A percentile compares a stretch with the other conserved stretches of the same genome.
Evolutionary conservation across 2,113 vertebrate genomes (phyloP).

Genomic region (Alectura lathami): DNA sequence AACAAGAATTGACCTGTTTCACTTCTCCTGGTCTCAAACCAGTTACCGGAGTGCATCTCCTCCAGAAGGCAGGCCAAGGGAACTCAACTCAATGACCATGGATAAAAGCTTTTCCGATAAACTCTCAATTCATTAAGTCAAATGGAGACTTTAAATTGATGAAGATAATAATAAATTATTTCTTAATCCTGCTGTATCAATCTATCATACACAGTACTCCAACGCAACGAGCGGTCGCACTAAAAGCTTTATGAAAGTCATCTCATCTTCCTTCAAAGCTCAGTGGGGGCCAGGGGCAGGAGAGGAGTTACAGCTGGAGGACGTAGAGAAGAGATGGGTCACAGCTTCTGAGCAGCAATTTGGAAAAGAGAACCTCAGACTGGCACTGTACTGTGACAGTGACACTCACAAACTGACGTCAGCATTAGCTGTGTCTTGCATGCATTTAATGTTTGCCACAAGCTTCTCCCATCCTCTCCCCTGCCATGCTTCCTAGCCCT

Average conservation of each 20-base stretch:
- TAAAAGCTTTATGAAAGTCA: slow-evolving; percentile 52
- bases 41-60: slow-evolving; percentile 64
- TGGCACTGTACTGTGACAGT: accelerated
- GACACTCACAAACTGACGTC: accelerated
- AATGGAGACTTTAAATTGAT: slow-evolving; percentile 75
- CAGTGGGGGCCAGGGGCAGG: accelerated
- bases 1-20: slow-evolving; percentile 66
- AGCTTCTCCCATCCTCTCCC: background rate
- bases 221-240: background rate
- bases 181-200: slow-evolving; percentile 60
- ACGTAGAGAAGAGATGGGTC: accelerated
- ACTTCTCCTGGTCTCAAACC: slow-evolving; percentile 56
- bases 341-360: background rate
- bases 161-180: slow-evolving; percentile 71
- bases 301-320: background rate
- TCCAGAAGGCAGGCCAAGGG: slow-evolving; percentile 64
- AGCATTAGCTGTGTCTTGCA: background rate
- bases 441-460: accelerated
- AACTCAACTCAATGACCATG: slow-evolving; percentile 58
- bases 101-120: slow-evolving; percentile 85
- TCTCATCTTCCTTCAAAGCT: background rate
- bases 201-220: slow-evolving; percentile 55
- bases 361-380: accelerated
- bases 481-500: background rate
- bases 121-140: slow-evolving; percentile 77